These are phyloP conservation scores for Zoanthus sociatus DNA, from an alignment of 92 coral and sea anemone species.

Conservation along the genomic window DNA sequence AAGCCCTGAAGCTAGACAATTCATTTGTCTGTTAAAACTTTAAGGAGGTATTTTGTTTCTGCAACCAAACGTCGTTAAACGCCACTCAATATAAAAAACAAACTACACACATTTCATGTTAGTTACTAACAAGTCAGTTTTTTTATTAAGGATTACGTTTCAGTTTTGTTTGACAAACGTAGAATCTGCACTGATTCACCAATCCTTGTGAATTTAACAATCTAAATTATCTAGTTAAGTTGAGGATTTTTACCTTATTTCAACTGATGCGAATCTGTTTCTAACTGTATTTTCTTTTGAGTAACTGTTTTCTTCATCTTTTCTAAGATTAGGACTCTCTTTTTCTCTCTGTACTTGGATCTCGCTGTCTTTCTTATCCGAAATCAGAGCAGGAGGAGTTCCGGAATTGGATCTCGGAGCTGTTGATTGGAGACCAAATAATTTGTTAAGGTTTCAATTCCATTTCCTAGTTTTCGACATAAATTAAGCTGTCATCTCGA, in stretches of 20 bases:
- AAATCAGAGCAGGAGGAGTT: conserved; percentile 41
- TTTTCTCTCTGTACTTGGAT: conserved; percentile 16
- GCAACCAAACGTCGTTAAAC: conserved; percentile 6
- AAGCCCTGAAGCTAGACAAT: conserved; percentile 13
- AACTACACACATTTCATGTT: conserved; percentile 8
- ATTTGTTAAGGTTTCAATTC: not conserved
- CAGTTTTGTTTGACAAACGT: not conserved
- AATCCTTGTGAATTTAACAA: no score
- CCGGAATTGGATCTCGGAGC: conserved; percentile 32
- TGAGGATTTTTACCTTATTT: conserved; percentile 46
- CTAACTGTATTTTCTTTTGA: conserved; percentile 42
- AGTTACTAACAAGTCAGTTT: not conserved
- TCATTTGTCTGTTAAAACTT: not conserved
- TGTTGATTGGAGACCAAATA: conserved; percentile 9
- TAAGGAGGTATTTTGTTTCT: conserved; percentile 30
- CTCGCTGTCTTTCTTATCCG: conserved; percentile 39
- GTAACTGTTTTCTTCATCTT: conserved; percentile 15
- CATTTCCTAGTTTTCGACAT: not conserved
- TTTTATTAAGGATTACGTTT: not conserved
- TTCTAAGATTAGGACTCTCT: conserved; percentile 10
- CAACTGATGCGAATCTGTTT: conserved; percentile 49
- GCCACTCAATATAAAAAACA: conserved; percentile 25
- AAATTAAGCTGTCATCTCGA: not conserved
- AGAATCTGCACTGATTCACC: no score
- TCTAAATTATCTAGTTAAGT: no score